Percentiles rank a stretch among this genome's conserved stretches.
Evolutionary conservation across 2,113 vertebrate genomes (phyloP).

Genomic region (Mixornis gularis): DNA sequence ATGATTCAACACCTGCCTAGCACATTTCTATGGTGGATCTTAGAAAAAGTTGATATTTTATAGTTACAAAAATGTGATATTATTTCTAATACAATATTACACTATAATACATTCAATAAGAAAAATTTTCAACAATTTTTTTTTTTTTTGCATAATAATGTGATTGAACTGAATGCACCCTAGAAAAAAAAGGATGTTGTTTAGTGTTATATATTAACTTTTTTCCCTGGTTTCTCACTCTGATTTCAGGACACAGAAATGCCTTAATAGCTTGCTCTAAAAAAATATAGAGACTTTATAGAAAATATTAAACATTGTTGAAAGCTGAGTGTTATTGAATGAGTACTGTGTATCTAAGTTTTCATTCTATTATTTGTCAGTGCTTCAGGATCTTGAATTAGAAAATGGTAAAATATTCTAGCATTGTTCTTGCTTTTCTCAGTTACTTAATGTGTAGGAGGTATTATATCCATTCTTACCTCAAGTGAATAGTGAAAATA

Average conservation of each 20-base stretch:
- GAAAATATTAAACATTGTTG: not conserved
- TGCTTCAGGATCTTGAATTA: not conserved
- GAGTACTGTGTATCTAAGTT: fast-evolving
- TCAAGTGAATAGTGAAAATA: not conserved
- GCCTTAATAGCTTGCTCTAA: not conserved
- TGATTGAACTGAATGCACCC: not conserved
- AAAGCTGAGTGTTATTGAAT: not conserved
- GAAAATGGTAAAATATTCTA: not conserved
- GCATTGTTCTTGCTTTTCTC: not conserved
- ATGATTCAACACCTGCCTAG: not conserved
- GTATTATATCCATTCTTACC: not conserved
- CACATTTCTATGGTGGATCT: not conserved
- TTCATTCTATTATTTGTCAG: not conserved
- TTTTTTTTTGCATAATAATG: not conserved
- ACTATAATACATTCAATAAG: not conserved
- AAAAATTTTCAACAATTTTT: not conserved
- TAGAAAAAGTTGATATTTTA: not conserved
- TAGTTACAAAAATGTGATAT: not conserved
- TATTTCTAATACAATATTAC: not conserved
- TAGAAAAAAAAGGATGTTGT: not conserved
- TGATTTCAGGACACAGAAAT: not conserved
- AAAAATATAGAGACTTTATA: not conserved
- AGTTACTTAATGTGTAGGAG: not conserved
- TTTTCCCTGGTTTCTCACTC: not conserved
- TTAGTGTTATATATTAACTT: not conserved